A percentile compares a stretch with the other conserved stretches of the same genome.
These are phyloP conservation scores for Caracal caracal DNA, from an alignment of 2,113 vertebrate species.

Conservation along the genomic window DNA sequence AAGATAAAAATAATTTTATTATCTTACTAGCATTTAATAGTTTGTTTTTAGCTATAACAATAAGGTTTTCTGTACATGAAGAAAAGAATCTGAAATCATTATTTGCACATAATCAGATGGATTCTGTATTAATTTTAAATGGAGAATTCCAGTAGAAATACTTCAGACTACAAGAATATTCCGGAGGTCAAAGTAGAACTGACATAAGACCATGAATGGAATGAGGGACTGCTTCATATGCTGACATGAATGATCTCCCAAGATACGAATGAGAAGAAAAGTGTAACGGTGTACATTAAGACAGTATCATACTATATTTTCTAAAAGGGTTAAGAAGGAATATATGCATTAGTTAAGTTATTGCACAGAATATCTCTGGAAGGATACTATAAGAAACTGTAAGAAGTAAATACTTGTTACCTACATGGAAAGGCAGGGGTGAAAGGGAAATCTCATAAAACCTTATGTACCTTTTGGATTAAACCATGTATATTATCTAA, in stretches of 20 bases:
- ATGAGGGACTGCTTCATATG: background rate
- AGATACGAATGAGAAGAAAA: background rate
- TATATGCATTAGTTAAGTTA: constrained; percentile 20
- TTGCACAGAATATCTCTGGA: background rate
- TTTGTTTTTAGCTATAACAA: constrained; percentile 30
- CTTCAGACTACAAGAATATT: constrained; percentile 14
- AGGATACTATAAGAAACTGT: background rate
- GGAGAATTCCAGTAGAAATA: constrained; percentile 42
- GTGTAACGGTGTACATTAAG: background rate
- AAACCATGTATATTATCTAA: background rate
- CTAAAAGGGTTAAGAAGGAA: constrained; percentile 12
- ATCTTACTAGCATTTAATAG: constrained; percentile 44
- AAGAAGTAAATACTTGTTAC: background rate
- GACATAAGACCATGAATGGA: background rate
- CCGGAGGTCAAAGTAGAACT: background rate
- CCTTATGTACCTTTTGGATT: background rate
- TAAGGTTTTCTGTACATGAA: constrained; percentile 41
- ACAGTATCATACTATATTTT: background rate
- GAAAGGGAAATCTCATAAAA: constrained; percentile 22
- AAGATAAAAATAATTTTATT: constrained; percentile 78
- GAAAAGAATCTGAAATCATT: constrained; percentile 15
- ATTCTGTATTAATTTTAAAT: constrained; percentile 35
- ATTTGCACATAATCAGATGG: background rate
- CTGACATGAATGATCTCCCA: background rate
- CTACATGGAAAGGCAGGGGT: background rate